phyloP scores from a whole-genome alignment of 2,888 invertebrate species.

The Melieria omissa region DNA sequence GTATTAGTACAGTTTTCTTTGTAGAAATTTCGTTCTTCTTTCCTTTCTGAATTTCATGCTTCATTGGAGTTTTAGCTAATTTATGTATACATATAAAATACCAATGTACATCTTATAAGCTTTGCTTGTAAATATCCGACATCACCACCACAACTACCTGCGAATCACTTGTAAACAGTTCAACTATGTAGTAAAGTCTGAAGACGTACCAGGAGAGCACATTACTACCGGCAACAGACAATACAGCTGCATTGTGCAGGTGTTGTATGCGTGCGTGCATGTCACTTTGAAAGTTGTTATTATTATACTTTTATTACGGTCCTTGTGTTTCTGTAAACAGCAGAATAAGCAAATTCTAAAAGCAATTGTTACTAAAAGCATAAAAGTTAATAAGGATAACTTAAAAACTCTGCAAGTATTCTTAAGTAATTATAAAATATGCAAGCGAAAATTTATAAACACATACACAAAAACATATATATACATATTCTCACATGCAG shows the following conservation, averaged over 20 bases:
- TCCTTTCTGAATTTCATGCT: too few relatives aligned
- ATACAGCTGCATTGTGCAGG: not conserved
- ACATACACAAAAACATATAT: not conserved
- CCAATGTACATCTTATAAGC: not conserved
- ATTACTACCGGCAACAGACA: not conserved
- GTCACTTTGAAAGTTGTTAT: not conserved
- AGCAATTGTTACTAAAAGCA: constrained; percentile 34
- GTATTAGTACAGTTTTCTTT: too few relatives aligned
- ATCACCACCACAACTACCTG: too few relatives aligned
- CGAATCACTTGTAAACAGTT: too few relatives aligned
- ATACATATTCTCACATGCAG: not conserved
- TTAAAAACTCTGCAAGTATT: not conserved
- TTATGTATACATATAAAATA: not conserved
- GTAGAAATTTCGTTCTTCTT: too few relatives aligned
- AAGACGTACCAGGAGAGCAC: too few relatives aligned
- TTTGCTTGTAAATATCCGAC: too few relatives aligned
- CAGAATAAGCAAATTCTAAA: constrained; percentile 20
- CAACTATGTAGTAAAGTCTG: too few relatives aligned
- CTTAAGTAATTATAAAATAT: constrained; percentile 8
- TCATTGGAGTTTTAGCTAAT: not conserved
- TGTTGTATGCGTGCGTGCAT: not conserved
- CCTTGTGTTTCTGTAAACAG: not conserved
- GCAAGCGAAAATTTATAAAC: constrained; percentile 10
- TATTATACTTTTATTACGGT: not conserved
- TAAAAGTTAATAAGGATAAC: constrained; percentile 15